Conservation (phyloP, 2,797 vertebrate species). For the Hephaestus fuliginosus region DNA sequence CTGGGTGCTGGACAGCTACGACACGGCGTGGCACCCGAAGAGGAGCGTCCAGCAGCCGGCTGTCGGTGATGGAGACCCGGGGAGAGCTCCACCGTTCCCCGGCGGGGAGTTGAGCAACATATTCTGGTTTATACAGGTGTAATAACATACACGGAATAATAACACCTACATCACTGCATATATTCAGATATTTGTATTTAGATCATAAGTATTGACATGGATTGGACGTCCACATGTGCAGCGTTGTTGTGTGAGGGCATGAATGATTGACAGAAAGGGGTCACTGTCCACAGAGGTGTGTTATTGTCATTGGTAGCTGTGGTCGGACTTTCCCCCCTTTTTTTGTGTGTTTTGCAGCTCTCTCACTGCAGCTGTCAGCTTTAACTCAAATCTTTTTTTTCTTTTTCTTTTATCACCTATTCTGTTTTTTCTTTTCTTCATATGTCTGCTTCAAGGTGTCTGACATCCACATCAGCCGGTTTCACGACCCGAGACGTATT, state of each 20-base stretch:
- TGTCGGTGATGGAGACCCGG: constrained; percentile 48
- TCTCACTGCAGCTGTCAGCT: neutral
- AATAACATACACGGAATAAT: too few species aligned
- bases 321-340: constrained; percentile 46
- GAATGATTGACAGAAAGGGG: constrained; percentile 71
- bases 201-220: neutral
- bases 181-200: too few species aligned
- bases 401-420: too few species aligned
- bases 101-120: constrained; percentile 83
- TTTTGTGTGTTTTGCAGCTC: neutral
- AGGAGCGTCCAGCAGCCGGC: constrained; percentile 73
- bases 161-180: too few species aligned
- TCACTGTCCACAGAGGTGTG: constrained; percentile 63
- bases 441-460: constrained; percentile 89
- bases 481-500: constrained; percentile 89
- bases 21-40: constrained; percentile 85
- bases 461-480: constrained; percentile 97
- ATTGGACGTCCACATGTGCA: neutral
- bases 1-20: constrained; percentile 87
- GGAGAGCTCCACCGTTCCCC: constrained; percentile 81
- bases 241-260: neutral
- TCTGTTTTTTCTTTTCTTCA: neutral
- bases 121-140: constrained; percentile 96
- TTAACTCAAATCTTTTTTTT: too few species aligned
- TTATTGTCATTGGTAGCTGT: constrained; percentile 45